Conservation (phyloP, 2,113 vertebrate genomes). For the Crypturellus undulatus region DNA sequence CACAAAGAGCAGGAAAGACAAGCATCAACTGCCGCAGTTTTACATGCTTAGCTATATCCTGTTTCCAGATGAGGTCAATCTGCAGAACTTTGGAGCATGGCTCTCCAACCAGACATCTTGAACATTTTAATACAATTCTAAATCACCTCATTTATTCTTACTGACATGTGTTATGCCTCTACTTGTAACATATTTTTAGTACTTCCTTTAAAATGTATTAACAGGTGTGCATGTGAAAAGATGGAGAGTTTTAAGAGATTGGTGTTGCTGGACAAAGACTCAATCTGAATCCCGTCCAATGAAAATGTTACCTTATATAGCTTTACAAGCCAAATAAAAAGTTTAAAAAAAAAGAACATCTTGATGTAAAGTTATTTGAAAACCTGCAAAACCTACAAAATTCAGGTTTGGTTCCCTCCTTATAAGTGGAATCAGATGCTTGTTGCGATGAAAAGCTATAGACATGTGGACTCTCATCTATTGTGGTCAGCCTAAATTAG, state of each 20-base stretch:
- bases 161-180: conserved; percentile 24
- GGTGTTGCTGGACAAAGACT: conserved; percentile 44
- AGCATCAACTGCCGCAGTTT: background rate
- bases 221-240: conserved; percentile 47
- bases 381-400: background rate
- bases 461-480: background rate
- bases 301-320: conserved; percentile 12
- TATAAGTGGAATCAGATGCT: background rate
- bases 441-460: background rate
- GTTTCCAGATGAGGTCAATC: conserved; percentile 29
- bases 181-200: conserved; percentile 42
- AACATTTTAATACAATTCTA: conserved; percentile 31
- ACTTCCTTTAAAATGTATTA: conserved; percentile 57
- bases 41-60: background rate
- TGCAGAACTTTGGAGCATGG: background rate
- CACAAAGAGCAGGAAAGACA: background rate
- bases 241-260: background rate
- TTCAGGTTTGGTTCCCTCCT: background rate
- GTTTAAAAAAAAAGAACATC: background rate
- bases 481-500: background rate
- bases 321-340: background rate
- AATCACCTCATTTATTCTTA: conserved; percentile 57
- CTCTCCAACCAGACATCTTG: background rate
- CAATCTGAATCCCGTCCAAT: conserved; percentile 6
- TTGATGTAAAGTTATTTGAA: background rate